Evolutionary conservation across 2,113 vertebrate genomes (phyloP).

Genomic region (Dipodomys spectabilis): DNA sequence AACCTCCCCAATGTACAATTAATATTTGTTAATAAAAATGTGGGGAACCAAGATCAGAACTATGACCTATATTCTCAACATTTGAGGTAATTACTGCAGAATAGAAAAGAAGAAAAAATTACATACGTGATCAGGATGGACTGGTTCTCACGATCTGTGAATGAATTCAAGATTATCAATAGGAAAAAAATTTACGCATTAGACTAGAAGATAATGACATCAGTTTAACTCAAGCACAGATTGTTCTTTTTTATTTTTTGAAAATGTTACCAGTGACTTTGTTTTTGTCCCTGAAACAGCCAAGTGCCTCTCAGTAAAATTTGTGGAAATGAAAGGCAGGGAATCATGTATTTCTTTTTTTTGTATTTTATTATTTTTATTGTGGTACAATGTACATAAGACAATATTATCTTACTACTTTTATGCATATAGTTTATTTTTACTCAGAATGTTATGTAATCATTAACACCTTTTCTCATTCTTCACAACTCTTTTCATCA

Average conservation of each 20-base stretch:
- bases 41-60: slow-evolving; percentile 16
- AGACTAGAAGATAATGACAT: neutral
- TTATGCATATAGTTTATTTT: neutral
- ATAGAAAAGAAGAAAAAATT: neutral
- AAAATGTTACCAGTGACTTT: neutral
- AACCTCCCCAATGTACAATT: too few relatives aligned
- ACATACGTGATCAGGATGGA: slow-evolving; percentile 92
- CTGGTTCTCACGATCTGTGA: slow-evolving; percentile 91
- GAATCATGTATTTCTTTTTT: neutral
- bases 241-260: slow-evolving; percentile 25
- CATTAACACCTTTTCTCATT: neutral
- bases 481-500: neutral
- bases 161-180: slow-evolving; percentile 41
- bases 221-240: neutral
- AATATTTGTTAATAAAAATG: too few relatives aligned
- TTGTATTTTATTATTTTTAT: neutral
- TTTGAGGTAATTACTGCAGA: neutral
- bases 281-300: neutral
- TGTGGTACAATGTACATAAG: neutral
- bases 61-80: neutral
- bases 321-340: slow-evolving; percentile 6
- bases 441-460: neutral
- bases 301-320: neutral
- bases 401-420: neutral
- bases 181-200: neutral